Base-by-base conservation (phyloP, 2,113 vertebrate species). In the Sinocyclocheilus grahami region DNA sequence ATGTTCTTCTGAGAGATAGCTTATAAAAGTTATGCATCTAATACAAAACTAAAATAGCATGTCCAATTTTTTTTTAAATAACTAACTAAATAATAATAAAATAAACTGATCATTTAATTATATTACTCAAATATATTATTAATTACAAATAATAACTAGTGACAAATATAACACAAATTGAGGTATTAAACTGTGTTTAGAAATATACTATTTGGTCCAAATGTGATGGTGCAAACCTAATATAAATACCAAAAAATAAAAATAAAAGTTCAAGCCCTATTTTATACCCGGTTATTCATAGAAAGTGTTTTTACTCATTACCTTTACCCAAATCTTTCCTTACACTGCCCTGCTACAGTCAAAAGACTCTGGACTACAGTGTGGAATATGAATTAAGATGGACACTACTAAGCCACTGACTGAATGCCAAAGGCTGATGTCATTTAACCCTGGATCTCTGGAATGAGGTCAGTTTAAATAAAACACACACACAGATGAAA, bases 401-500 rank as follows among this genome's bases (percentile, higher is more conserved):
- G 60, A 90, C 89, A 88, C 82, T 78, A 78, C 62, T 84, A 74
- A 20, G 24, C 67, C 85, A 63, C 39, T 78, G 78, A 81, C 39
- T 60, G 33, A 86, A 85, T 55, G 84, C 87, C 83, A 77, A 51
- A 72, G 83, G 79, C 79, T 92, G 93, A 93, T 91, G 91, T 92
- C 91, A 93, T 93, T 30, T 83, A 76, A 84, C 55, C 82, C 84
- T 79, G 27, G 53, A 82, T 82, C 91, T 24, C 53, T 88, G 82
- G 89, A 90, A 92, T 92, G 92, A 93, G 93, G 92, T 93, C 91
- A 90, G 67, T 88, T 87, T 90, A 91, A 93, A 93, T 92, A 86
- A 89, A 90, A 94, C 92, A 90, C 88, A 93, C 87, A 39, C 46
- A 85, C 46, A 65, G 39, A 58, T 48, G 39, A 86, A 87, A 89